These are phyloP conservation scores for honey bee (Apis mellifera) DNA, from an alignment of 1,140 invertebrate genomes.

Conservation along the genomic window DNA sequence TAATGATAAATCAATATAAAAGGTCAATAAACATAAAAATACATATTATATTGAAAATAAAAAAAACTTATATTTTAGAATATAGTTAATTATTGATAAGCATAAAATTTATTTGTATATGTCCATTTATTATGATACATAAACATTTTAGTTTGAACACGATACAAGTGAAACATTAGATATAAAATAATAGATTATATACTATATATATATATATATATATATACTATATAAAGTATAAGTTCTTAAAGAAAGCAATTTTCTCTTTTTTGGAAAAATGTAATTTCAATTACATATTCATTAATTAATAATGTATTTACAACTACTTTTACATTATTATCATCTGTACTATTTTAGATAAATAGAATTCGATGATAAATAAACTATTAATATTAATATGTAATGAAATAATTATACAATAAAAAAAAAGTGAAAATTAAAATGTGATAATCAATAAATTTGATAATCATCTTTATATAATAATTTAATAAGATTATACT, in stretches of 20 bases:
- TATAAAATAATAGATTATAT: constrained; percentile 1
- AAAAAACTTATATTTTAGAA: not conserved
- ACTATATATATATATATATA: not conserved
- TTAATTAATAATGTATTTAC: constrained; percentile 11
- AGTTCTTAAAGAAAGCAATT: not conserved
- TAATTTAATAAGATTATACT: not conserved
- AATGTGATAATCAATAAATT: not conserved
- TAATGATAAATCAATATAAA: not conserved
- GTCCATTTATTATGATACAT: constrained; percentile 1
- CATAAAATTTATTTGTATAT: constrained; percentile 8
- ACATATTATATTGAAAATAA: not conserved
- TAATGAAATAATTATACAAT: not conserved
- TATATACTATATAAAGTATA: not conserved
- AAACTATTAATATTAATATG: not conserved
- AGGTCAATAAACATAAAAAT: not conserved
- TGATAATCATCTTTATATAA: not conserved
- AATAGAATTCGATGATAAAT: not conserved
- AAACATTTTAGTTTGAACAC: constrained; percentile 22
- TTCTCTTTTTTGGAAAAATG: not conserved
- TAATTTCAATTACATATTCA: not conserved
- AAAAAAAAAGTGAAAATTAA: not conserved
- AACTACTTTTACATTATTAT: not conserved
- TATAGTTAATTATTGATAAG: not conserved
- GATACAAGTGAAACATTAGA: not conserved
- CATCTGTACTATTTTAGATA: not conserved